Conservation (phyloP, 2,113 vertebrate species). For the Phylloscopus trochilus region DNA sequence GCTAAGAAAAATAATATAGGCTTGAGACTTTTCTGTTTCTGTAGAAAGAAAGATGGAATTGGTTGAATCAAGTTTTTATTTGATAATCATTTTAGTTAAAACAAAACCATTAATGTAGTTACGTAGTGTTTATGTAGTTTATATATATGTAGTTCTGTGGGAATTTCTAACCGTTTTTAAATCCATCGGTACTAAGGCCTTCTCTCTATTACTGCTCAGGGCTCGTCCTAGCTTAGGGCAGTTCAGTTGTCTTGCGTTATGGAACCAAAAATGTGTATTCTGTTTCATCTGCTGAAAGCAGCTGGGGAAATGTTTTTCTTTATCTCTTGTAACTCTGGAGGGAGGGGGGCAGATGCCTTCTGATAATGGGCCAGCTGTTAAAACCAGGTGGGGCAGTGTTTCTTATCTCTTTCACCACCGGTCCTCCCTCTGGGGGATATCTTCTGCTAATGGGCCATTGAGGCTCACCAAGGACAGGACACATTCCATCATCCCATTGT, state of each 20-base stretch:
- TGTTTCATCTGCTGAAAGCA: too few relatives aligned
- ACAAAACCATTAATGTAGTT: not conserved
- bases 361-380: too few relatives aligned
- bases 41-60: not conserved
- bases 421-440: too few relatives aligned
- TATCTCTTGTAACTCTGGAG: too few relatives aligned
- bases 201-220: not conserved
- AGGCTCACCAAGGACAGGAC: too few relatives aligned
- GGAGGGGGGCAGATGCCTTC: too few relatives aligned
- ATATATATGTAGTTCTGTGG: not conserved
- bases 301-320: too few relatives aligned
- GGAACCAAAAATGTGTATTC: too few relatives aligned
- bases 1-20: not conserved
- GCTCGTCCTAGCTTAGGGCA: not conserved
- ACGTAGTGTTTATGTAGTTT: not conserved
- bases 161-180: not conserved
- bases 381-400: too few relatives aligned
- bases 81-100: not conserved
- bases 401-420: too few relatives aligned
- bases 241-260: not conserved
- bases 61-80: not conserved
- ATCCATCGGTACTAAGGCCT: not conserved
- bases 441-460: too few relatives aligned
- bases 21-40: not conserved
- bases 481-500: too few relatives aligned